phyloP scores from a whole-genome alignment of 1,140 invertebrate species.

The Hylaeus volcanicus region DNA sequence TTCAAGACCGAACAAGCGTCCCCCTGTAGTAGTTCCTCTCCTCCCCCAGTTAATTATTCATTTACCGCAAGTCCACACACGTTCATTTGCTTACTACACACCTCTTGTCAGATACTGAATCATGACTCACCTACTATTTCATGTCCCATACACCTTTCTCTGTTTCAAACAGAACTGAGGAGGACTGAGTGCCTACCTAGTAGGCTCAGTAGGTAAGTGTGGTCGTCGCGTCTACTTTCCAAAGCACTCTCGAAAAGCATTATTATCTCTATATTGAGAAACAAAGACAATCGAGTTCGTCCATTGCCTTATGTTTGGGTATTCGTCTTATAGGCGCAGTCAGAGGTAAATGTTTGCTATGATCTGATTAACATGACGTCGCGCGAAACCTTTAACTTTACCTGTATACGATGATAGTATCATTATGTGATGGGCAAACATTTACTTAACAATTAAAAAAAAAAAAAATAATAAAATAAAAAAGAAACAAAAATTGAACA shows the following conservation, averaged over 20 bases:
- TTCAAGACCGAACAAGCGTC: slow-evolving; percentile 62
- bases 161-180: slow-evolving; percentile 80
- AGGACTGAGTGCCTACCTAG: slow-evolving; percentile 78
- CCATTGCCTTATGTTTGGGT: slow-evolving; percentile 43
- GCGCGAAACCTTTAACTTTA: background rate
- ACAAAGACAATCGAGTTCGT: slow-evolving; percentile 20
- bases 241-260: slow-evolving; percentile 39
- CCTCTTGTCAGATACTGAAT: slow-evolving; percentile 70
- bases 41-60: slow-evolving; percentile 59
- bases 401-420: background rate
- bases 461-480: too few relatives aligned
- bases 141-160: slow-evolving; percentile 79
- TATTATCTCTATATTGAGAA: slow-evolving; percentile 38
- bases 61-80: slow-evolving; percentile 59
- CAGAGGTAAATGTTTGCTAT: slow-evolving; percentile 69
- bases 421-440: slow-evolving; percentile 59
- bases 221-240: slow-evolving; percentile 76
- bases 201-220: slow-evolving; percentile 79
- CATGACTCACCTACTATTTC: slow-evolving; percentile 76
- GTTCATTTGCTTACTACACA: slow-evolving; percentile 63
- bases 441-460: slow-evolving; percentile 55
- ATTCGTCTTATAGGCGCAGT: slow-evolving; percentile 41
- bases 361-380: slow-evolving; percentile 11
- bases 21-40: slow-evolving; percentile 63
- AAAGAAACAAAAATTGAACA: slow-evolving; percentile 26